Base-by-base conservation (phyloP, 2,888 invertebrate genomes). In the Lamellibrachia columna region DNA sequence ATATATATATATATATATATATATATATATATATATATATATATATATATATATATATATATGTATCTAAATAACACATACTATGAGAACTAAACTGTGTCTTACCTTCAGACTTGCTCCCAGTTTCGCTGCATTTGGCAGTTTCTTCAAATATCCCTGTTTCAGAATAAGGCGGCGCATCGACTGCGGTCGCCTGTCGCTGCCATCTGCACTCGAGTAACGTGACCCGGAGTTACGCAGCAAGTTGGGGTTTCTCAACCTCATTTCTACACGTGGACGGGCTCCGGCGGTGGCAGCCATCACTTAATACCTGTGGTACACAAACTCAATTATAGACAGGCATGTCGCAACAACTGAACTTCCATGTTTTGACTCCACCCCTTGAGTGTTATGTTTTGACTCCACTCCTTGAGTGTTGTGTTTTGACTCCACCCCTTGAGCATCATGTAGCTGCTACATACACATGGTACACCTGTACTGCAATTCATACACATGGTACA, bases 81-180 rank as follows among this genome's bases (percentile, higher is more conserved):
- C 2, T 28, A 15, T 4, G n/a, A 75, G 75, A 15, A 15, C 3
- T 15, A 22, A 2, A 75, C 75, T 40, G 40, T 40, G 40, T 40
- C 75, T 52, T 90, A 93, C 94, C 93, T 94, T 94, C 40, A 94
- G 75, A 8, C 93, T 92, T 7, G 94, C 90, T 28, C 93, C 94
- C 92, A 94, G 60, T 92, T 92, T 94, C 2, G 93, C 92, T 7
- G 92, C 90, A 91, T 94, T 94, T 7, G 94, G 94, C 53, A 95
- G 94, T 92, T 95, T 95, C 93, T 95, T 95, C 90, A 96, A 94
- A 92, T 95, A 96, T 15, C 96, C 96, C 92, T 95, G 95, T 92
- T 96, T 96, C 52, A 96, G 94, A 22, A 96, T 92, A 15, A 94
- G 90, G n/a, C 93, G 90, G 52, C 93, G 93, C 93, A 93, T 93